These are phyloP conservation scores for Mantis religiosa DNA, from an alignment of 2,888 invertebrate species.

Conservation along the genomic window DNA sequence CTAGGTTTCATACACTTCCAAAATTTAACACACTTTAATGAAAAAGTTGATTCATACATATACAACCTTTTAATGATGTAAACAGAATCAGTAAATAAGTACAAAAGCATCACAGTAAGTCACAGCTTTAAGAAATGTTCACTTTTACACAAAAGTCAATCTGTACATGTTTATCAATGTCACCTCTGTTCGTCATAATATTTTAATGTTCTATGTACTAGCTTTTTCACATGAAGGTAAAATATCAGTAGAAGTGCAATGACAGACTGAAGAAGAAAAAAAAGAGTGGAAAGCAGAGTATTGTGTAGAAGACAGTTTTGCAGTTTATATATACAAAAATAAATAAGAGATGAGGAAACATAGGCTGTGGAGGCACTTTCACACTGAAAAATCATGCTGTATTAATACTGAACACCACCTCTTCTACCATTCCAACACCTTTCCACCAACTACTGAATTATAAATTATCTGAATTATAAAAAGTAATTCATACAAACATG, in stretches of 20 bases:
- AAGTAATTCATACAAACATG: neutral
- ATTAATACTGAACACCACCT: neutral
- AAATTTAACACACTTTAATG: neutral
- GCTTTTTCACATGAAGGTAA: no score
- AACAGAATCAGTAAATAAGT: no score
- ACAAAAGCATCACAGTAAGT: no score
- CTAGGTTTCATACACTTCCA: neutral
- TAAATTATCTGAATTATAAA: neutral
- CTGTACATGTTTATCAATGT: no score
- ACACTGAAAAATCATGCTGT: neutral
- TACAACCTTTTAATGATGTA: no score
- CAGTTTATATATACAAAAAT: neutral
- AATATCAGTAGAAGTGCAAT: neutral
- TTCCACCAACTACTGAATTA: neutral
- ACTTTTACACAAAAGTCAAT: no score
- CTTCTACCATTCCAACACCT: neutral
- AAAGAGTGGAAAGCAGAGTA: neutral
- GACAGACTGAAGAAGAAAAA: neutral
- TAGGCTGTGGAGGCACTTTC: neutral
- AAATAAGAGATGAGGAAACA: neutral
- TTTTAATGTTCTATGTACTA: neutral
- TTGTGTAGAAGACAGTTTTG: neutral
- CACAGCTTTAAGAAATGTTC: no score
- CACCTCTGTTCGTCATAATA: no score
- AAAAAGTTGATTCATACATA: no score